Evolutionary conservation across 2,888 invertebrate genomes (phyloP).

Genomic region (Coremacera marginata): DNA sequence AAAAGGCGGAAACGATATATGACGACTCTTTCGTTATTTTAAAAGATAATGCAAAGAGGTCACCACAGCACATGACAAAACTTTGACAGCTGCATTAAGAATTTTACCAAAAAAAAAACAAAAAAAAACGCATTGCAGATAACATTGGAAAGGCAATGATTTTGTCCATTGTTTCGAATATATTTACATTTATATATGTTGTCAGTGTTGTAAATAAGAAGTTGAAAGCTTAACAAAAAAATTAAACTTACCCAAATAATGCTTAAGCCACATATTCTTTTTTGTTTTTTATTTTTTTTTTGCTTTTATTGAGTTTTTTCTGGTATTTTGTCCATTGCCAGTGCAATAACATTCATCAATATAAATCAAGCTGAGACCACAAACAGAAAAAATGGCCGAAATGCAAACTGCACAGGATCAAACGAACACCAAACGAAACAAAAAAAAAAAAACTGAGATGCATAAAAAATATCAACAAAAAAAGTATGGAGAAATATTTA

Average conservation of each 20-base stretch:
- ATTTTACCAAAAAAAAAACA: neutral
- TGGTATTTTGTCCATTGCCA: slow-evolving; percentile 44
- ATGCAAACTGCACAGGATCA: slow-evolving; percentile 20
- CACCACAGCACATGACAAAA: too few species aligned
- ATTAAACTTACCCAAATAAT: slow-evolving; percentile 13
- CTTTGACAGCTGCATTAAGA: too few species aligned
- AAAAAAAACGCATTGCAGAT: neutral
- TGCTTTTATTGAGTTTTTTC: slow-evolving; percentile 6
- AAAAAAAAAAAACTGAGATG: slow-evolving; percentile 34
- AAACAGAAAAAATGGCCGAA: slow-evolving; percentile 41
- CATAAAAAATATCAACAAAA: slow-evolving; percentile 40
- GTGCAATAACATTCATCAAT: slow-evolving; percentile 64
- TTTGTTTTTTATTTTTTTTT: too few species aligned
- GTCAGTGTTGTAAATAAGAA: slow-evolving; percentile 17
- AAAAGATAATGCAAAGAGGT: too few species aligned
- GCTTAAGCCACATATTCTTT: slow-evolving; percentile 1
- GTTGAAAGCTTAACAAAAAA: slow-evolving; percentile 7
- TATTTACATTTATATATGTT: neutral
- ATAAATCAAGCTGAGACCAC: slow-evolving; percentile 64
- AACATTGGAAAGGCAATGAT: neutral
- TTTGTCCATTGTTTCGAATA: neutral
- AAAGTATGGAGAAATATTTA: neutral
- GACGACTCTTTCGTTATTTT: too few species aligned
- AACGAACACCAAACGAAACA: neutral
- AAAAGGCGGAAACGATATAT: too few species aligned